Base-by-base conservation (phyloP, 23 tunicate species). In the Halocynthia aurantium region DNA sequence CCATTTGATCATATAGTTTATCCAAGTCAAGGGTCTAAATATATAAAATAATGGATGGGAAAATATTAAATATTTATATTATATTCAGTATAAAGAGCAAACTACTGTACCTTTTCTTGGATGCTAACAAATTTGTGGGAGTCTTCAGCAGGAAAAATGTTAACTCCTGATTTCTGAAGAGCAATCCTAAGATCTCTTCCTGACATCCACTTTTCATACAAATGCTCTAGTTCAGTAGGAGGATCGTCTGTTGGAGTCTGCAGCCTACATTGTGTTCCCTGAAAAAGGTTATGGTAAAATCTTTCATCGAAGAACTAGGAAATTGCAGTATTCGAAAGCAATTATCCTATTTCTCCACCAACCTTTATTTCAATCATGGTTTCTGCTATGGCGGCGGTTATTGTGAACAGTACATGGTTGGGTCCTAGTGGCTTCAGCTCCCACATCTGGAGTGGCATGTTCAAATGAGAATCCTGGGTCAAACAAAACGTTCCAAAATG, bases 381-480 rank as follows among this genome's bases (percentile, higher is more conserved):
- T 77, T 92, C 98, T 7, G 85, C 81, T 18, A 80, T 75, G 2
- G 88, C 88, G 8, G 93, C 98, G 9, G 88, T 82, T 31, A 92
- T 65, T 5, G 82, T 82, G n/a, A 92, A 62, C 11, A 69, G 52
- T 17, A 70, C 51, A 10, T 76, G 52, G 64, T 86, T 68, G 6
- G 12, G 51, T 13, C 90, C 98, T 73, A 67, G 76, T 40, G 98
- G 92, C 56, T 71, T 52, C 13, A 92, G 50, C 57, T 92, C 98
- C 98, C 98, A 92, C 6, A 80, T 72, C 21, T 81, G 92, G 61
- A 86, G 86, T 5, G 98, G 98, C 88, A 92, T 86, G 82, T 92
- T 86, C n/a, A 92, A 76, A 52, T 92, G 86, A 22, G 90, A 57
- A 44, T 92, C 91, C 82, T 92, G 98, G 69, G 80, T 55, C 69